Evolutionary conservation across 2,797 vertebrate species (phyloP).

Genomic region (Salarias fasciatus): DNA sequence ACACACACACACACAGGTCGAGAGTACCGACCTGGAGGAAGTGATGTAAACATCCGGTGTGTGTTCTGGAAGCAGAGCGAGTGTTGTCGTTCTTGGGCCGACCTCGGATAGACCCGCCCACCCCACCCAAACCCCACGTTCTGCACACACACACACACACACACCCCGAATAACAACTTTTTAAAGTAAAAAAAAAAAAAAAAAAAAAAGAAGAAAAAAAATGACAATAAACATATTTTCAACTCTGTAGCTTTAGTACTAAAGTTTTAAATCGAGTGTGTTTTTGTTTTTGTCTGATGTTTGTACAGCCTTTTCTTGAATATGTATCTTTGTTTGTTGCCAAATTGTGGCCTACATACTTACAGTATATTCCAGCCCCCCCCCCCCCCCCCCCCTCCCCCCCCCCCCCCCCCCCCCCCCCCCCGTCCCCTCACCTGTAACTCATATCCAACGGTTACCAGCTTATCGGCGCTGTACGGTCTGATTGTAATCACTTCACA

Average conservation of each 20-base stretch:
- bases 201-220: conserved; percentile 61
- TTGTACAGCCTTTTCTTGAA: conserved; percentile 85
- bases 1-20: conserved; percentile 37
- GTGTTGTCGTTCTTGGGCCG: conserved; percentile 17
- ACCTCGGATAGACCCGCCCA: conserved; percentile 29
- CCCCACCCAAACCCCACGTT: conserved; percentile 33
- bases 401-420: too few relatives aligned
- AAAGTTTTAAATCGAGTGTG: conserved; percentile 84
- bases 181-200: conserved; percentile 68
- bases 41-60: conserved; percentile 43
- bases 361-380: conserved; percentile 66
- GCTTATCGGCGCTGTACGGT: conserved; percentile 59
- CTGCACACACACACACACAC: conserved; percentile 38
- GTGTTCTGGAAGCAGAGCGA: conserved; percentile 38
- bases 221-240: conserved; percentile 80
- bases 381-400: not conserved
- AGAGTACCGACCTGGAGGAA: conserved; percentile 37
- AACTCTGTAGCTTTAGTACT: conserved; percentile 87
- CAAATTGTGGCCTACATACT: conserved; percentile 87
- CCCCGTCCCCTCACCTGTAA: conserved; percentile 27
- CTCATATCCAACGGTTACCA: conserved; percentile 64
- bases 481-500: conserved; percentile 63
- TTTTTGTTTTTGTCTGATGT: conserved; percentile 83
- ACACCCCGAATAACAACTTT: conserved; percentile 61
- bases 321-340: conserved; percentile 85